Conservation (phyloP, 2,113 vertebrate genomes). For the Ptychochromis oligacanthus region DNA sequence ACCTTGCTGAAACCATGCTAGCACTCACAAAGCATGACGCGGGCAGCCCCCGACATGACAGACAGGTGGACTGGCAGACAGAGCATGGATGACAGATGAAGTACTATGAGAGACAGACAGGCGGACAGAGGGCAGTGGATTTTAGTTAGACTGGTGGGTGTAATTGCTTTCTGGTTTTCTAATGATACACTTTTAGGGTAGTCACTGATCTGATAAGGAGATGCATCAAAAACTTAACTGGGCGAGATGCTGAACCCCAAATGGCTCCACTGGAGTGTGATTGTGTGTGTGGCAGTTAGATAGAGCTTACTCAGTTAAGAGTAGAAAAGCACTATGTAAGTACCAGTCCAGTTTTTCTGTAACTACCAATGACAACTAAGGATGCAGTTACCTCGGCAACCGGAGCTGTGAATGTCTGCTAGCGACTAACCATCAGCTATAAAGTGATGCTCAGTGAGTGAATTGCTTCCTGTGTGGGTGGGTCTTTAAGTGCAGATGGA, state of each 20-base stretch:
- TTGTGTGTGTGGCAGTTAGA: not conserved
- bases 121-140: slow-evolving; percentile 22
- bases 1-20: slow-evolving; percentile 22
- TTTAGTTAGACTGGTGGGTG: too few relatives aligned
- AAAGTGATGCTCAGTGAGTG: too few relatives aligned
- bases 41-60: slow-evolving; percentile 40
- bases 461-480: not conserved
- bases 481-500: not conserved
- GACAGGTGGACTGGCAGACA: slow-evolving; percentile 45
- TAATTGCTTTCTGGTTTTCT: too few relatives aligned
- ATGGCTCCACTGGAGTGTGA: not conserved
- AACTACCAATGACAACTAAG: not conserved
- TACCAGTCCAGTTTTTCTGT: too few relatives aligned
- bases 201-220: too few relatives aligned
- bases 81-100: slow-evolving; percentile 48
- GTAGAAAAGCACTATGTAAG: too few relatives aligned
- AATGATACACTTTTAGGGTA: too few relatives aligned
- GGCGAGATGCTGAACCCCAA: not conserved
- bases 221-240: too few relatives aligned
- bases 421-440: too few relatives aligned
- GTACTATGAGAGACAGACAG: slow-evolving; percentile 48
- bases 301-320: too few relatives aligned
- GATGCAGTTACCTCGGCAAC: not conserved
- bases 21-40: slow-evolving; percentile 47
- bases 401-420: not conserved